Percentiles rank a stretch among this genome's conserved stretches.
Conservation (phyloP, 2,113 vertebrate genomes). For the Sarotherodon lohbergeri region DNA sequence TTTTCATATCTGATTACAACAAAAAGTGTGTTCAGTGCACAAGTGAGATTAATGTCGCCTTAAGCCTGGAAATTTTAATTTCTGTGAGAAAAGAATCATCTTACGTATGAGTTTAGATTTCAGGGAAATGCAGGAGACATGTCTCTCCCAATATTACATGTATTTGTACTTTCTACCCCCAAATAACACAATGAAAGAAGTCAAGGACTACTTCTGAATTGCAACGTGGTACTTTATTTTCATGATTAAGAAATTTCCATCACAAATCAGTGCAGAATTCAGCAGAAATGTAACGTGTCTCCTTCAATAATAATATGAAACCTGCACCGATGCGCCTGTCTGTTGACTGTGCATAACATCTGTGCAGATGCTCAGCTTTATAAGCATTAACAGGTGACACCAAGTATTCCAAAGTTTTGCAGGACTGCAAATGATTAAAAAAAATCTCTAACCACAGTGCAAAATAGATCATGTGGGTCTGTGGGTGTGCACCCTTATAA, state of each 20-base stretch:
- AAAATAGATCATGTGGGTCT: neutral
- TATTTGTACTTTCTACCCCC: neutral
- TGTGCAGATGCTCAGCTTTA: neutral
- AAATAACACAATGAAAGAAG: neutral
- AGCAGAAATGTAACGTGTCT: neutral
- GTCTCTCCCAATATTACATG: neutral
- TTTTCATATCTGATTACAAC: neutral
- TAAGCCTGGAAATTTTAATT: neutral
- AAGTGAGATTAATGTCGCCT: accelerated
- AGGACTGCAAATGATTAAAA: neutral
- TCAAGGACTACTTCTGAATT: neutral
- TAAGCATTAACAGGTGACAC: neutral
- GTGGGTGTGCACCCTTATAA: neutral
- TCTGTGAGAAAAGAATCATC: neutral
- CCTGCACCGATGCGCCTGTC: neutral
- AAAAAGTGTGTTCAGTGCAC: neutral
- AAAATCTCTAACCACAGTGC: too few relatives aligned
- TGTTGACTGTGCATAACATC: neutral
- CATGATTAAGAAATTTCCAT: neutral
- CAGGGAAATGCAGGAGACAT: neutral
- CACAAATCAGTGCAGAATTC: neutral
- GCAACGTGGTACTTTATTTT: neutral
- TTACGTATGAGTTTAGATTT: neutral
- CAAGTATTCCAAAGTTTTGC: neutral
- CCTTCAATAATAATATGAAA: neutral